Base-by-base conservation (phyloP, 2,888 invertebrate genomes). In the Rhimphoctona megacephalus region DNA sequence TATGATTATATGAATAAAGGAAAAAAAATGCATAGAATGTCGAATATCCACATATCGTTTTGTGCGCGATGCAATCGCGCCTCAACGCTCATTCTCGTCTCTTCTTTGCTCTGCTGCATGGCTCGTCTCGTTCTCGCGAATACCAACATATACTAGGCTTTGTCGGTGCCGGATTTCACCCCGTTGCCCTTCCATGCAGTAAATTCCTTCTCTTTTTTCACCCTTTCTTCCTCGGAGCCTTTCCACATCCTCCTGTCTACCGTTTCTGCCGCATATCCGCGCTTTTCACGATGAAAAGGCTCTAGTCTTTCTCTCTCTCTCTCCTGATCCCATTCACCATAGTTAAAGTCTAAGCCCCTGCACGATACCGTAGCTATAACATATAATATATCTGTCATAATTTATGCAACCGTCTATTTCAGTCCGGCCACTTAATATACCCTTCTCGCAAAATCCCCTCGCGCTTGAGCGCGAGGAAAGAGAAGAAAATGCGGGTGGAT, bases 101-200 rank as follows among this genome's bases (percentile, higher is more conserved):
- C 57, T 73, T 64, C 46, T 30, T 30, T 7, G 61, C 79, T 74
- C 83, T 67, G 67, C 67, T 46, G 79, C 39, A 7, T 3, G 4
- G n/a, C 36, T 67, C 49, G 73, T 61, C 66, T 33, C 66, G 33
- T 66, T 81, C 66, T 22, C 70, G 66, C 72, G 30, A 66, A 67
- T 22, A 57, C 30, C 46, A 57, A 43, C 74, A 19, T 9, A 25
- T 9, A 67, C 22, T 46, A 61, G 54, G 74, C 85, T 85, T 85
- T 85, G 81, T 85, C 85, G 81, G 77, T 54, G 64, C n/a, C 36
- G 67, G 73, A 78, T 73, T 78, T 78, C 67, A 30, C 54, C 81
- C 79, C 67, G 67, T 64, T 67, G 25, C 81, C 57, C 64, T 90
- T 88, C 89, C 88, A 78, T 87, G 88, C 81, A 87, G 61, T n/a